Percentiles rank a stretch among this genome's conserved stretches.
These are phyloP conservation scores for Chascanopsetta lugubris DNA, from an alignment of 2,113 vertebrate genomes.

Conservation along the genomic window DNA sequence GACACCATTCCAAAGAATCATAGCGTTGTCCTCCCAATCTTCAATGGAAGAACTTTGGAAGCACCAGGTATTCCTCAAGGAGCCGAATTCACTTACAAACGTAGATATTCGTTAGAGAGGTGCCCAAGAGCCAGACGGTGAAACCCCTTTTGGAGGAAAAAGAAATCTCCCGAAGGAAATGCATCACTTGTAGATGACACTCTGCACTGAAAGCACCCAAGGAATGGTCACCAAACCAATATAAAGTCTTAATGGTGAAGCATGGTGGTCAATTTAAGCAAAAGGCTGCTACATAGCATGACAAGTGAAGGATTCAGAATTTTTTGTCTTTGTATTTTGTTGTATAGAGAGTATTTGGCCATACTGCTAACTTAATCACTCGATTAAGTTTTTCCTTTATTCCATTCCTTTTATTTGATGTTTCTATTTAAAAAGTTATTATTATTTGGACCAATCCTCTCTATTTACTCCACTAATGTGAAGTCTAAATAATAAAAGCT, in stretches of 20 bases:
- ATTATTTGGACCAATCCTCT: constrained; percentile 7
- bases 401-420: neutral
- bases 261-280: neutral
- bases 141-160: neutral
- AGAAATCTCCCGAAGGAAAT: neutral
- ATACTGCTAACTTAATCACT: neutral
- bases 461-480: constrained; percentile 40
- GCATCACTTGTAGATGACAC: no score
- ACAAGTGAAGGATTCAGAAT: neutral
- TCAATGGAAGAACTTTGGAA: neutral
- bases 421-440: neutral
- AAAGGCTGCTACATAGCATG: neutral
- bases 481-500: constrained; percentile 42
- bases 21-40: neutral
- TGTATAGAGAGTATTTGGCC: constrained; percentile 29
- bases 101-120: neutral
- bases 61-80: neutral
- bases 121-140: neutral
- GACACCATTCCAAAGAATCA: neutral
- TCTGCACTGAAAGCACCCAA: neutral
- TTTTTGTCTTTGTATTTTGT: neutral
- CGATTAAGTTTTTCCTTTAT: neutral
- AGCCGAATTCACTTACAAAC: neutral
- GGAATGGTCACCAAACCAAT: neutral
- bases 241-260: neutral